These are phyloP conservation scores for Emesis castigata DNA, from an alignment of 2,888 invertebrate species.

Conservation along the genomic window DNA sequence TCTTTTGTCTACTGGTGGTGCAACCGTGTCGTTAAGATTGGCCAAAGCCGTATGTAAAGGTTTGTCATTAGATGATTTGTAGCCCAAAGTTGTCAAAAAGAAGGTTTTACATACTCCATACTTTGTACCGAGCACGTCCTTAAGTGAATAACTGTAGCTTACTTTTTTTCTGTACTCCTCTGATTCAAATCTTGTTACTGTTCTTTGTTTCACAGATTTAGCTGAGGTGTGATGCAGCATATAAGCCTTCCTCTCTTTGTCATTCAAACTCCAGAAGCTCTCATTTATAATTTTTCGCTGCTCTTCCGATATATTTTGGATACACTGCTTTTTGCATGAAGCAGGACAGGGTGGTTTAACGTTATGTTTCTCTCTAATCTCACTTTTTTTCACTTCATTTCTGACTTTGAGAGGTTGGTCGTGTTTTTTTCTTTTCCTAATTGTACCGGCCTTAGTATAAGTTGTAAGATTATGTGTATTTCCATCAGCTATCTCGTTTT, in stretches of 20 bases:
- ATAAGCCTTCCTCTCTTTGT: constrained; percentile 36
- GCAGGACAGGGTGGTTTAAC: constrained; percentile 29
- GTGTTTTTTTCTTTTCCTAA: constrained; percentile 40
- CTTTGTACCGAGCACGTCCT: not conserved
- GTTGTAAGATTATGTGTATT: constrained; percentile 28
- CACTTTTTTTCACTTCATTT: constrained; percentile 32
- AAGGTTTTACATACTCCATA: constrained; percentile 29
- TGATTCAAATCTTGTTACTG: constrained; percentile 27
- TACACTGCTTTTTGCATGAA: constrained; percentile 27
- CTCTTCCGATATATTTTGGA: constrained; percentile 26
- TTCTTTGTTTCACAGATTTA: constrained; percentile 29
- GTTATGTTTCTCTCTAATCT: constrained; percentile 28
- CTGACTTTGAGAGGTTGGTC: constrained; percentile 35
- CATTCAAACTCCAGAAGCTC: constrained; percentile 25
- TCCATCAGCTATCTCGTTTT: constrained; percentile 16
- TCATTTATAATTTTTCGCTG: constrained; percentile 25
- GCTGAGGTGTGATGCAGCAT: constrained; percentile 25
- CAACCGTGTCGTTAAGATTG: constrained; percentile 25
- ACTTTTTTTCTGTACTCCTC: constrained; percentile 17
- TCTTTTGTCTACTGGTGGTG: constrained; percentile 34
- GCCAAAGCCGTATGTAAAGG: constrained; percentile 33
- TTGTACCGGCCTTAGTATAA: constrained; percentile 37
- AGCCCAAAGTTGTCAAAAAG: constrained; percentile 32
- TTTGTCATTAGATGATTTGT: constrained; percentile 31
- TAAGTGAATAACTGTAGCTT: constrained; percentile 3